Base-by-base conservation (phyloP, 2,888 invertebrate species). In the Cephalotes varians region DNA sequence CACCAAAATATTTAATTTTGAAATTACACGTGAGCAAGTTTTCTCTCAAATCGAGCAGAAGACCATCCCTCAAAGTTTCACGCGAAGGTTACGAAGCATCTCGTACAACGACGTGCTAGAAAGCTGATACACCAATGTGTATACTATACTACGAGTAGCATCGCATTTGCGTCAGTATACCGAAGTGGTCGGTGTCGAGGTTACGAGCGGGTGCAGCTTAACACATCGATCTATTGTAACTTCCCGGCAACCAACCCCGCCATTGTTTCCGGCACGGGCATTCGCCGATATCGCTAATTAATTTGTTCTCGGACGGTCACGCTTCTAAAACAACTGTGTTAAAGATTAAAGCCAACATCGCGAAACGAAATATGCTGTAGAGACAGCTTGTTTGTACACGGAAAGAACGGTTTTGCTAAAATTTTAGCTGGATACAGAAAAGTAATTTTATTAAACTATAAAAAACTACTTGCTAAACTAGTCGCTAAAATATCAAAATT, bases 261-360 rank as follows among this genome's bases (percentile, higher is more conserved):
- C 44, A 69, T 77, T 77, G 71, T 69, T 79, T 56, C 31, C 56
- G 21, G 7, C 12, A 44, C 54, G 28, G 54, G 21, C 21, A 31
- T 67, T 67, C 40, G 12, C 44, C 44, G 44, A 79, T 79, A 79
- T 69, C 21, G 40, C 56, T 69, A 56, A 79, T 79, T 79, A 79
- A 79, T 79, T 79, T 69, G 18, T 56, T 77, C 44, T 56, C 56
- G 58, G 34, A 25, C 71, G 31, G 7, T 44, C 12, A 69, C 31
- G 56, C 56, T 79, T 18, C 31, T 60, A 60, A 85, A 85, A 72
- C 64, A 74, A 37, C 51, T 31, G 54, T 31, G 56, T 72, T 21
- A 44, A 77, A 71, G 34, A 76, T n/a, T 28, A 76, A 40, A 64
- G 25, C 12, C 15, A 6, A 44, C 5, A 9, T 34, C 40, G 21